Conservation (phyloP, 1,140 invertebrate genomes). For the Zeugodacus cucurbitae region DNA sequence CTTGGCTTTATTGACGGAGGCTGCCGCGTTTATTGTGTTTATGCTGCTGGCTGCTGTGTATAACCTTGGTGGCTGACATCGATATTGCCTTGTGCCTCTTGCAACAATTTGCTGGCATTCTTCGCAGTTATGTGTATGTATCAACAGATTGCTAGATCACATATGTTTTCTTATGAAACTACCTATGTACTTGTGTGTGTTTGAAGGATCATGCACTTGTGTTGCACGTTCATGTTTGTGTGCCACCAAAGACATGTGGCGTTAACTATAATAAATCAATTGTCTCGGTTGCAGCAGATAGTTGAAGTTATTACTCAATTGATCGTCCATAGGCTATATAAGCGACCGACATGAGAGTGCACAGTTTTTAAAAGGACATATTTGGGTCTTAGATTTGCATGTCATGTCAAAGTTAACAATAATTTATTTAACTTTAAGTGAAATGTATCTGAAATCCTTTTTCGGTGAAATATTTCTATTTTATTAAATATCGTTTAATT, state of each 20-base stretch:
- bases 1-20: neutral
- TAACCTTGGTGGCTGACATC: neutral
- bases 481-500: too few relatives aligned
- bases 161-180: neutral
- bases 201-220: neutral
- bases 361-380: neutral
- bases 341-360: neutral
- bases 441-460: neutral
- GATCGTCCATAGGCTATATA: slow-evolving; percentile 17
- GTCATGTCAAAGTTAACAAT: neutral
- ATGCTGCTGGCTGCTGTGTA: too few relatives aligned
- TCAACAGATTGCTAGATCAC: neutral
- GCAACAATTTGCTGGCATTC: neutral
- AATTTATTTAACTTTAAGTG: neutral
- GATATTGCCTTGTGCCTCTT: neutral
- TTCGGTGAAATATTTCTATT: neutral
- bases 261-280: slow-evolving; percentile 43
- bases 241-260: slow-evolving; percentile 30
- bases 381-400: neutral
- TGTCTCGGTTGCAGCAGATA: slow-evolving; percentile 33
- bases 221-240: neutral
- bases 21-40: neutral
- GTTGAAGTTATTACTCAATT: slow-evolving; percentile 38
- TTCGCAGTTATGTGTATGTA: neutral
- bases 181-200: neutral